phyloP scores from a whole-genome alignment of 2,797 vertebrate species.

The Natrix natrix region DNA sequence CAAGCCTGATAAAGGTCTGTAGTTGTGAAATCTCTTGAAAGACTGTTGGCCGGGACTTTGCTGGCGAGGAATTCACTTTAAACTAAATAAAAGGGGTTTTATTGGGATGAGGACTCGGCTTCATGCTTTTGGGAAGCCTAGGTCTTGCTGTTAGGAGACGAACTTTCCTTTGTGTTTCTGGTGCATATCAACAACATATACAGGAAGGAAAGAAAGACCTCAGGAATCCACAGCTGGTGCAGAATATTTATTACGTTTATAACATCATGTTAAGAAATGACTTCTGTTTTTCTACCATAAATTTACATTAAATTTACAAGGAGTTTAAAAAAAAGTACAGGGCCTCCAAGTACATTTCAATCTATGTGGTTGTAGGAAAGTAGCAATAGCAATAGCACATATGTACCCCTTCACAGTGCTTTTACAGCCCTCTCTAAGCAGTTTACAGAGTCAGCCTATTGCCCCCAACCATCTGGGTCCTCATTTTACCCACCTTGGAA shows the following conservation, averaged over 20 bases:
- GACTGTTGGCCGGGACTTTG: no score
- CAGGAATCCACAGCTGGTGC: neutral
- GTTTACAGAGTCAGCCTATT: no score
- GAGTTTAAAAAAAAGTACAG: neutral
- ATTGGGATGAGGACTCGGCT: no score
- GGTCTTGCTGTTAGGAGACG: neutral
- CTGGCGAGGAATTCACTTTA: no score
- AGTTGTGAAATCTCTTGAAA: no score
- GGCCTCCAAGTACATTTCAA: neutral
- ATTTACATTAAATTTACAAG: neutral
- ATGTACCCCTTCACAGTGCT: no score
- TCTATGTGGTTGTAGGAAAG: neutral
- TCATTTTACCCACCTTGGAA: no score
- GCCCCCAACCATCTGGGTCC: no score
- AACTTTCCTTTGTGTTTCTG: neutral
- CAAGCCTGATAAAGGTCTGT: no score
- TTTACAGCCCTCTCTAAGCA: no score
- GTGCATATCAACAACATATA: neutral
- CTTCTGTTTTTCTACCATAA: neutral
- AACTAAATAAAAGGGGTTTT: no score
- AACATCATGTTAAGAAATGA: neutral
- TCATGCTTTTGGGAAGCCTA: no score
- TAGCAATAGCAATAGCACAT: neutral
- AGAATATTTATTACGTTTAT: neutral
- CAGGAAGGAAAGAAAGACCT: neutral